Evolutionary conservation across 1,140 invertebrate species (phyloP).

Genomic region (Ridgeia piscesae): DNA sequence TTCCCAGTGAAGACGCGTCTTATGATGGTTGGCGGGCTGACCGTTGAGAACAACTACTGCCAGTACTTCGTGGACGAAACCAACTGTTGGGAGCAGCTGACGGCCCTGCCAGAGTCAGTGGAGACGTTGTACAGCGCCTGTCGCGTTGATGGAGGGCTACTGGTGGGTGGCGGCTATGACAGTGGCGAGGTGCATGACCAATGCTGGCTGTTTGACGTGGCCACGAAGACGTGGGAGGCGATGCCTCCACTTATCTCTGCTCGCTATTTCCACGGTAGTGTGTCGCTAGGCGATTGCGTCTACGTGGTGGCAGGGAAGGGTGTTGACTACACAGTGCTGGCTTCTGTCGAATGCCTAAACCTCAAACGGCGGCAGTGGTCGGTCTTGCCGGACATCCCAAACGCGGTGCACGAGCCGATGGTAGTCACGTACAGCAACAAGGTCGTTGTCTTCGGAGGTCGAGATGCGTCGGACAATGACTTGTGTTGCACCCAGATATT

Average conservation of each 20-base stretch:
- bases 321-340: neutral
- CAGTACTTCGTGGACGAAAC: no score
- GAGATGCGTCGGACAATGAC: neutral
- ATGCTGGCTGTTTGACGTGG: slow-evolving; percentile 5
- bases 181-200: neutral
- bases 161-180: neutral
- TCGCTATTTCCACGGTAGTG: neutral
- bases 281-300: neutral
- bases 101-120: no score
- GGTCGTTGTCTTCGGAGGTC: slow-evolving; percentile 6
- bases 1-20: no score
- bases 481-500: neutral
- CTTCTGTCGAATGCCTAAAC: slow-evolving; percentile 8
- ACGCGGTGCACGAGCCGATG: neutral
- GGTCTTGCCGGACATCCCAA: neutral
- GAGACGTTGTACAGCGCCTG: no score
- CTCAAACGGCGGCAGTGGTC: neutral
- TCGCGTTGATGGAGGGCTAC: no score
- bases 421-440: neutral
- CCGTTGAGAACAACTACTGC: no score
- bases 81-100: no score
- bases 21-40: no score
- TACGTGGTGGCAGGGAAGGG: slow-evolving; percentile 5
- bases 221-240: slow-evolving; percentile 13
- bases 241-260: neutral